Conservation (phyloP, 2,888 invertebrate genomes). For the Exephanes ischioxanthus region DNA sequence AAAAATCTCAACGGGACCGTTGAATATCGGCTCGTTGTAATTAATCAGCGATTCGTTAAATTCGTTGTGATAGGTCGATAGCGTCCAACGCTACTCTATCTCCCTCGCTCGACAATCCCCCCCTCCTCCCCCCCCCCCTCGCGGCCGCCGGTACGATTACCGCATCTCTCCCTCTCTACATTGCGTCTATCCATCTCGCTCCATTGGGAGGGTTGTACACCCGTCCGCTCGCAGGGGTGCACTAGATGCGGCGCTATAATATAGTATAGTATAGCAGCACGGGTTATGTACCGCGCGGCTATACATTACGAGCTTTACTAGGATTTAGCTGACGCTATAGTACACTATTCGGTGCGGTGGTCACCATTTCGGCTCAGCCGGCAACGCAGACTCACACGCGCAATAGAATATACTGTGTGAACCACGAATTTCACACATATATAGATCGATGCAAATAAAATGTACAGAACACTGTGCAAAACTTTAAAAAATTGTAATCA, state of each 20-base stretch:
- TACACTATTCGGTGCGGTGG: constrained; percentile 72
- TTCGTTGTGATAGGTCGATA: constrained; percentile 76
- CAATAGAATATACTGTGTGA: constrained; percentile 10
- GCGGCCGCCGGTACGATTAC: background rate
- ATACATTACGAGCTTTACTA: constrained; percentile 81
- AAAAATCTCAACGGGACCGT: constrained; percentile 63
- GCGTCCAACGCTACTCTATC: constrained; percentile 64
- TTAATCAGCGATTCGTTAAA: constrained; percentile 80
- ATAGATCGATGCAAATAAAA: constrained; percentile 2
- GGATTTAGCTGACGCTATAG: constrained; percentile 75
- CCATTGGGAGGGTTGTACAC: constrained; percentile 44
- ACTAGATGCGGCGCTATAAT: constrained; percentile 19
- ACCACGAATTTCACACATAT: background rate
- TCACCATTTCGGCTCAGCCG: constrained; percentile 76
- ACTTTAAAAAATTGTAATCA: background rate
- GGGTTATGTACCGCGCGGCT: constrained; percentile 67
- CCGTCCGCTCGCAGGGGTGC: constrained; percentile 45
- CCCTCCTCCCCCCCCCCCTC: background rate
- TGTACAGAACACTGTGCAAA: background rate
- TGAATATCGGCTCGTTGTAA: constrained; percentile 65
- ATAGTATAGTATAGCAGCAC: constrained; percentile 38
- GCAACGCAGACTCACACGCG: constrained; percentile 21
- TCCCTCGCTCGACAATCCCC: constrained; percentile 58
- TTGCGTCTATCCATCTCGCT: constrained; percentile 50
- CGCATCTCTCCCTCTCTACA: constrained; percentile 23